phyloP scores from a whole-genome alignment of 2,113 vertebrate genomes.

The Ranitomeya variabilis region DNA sequence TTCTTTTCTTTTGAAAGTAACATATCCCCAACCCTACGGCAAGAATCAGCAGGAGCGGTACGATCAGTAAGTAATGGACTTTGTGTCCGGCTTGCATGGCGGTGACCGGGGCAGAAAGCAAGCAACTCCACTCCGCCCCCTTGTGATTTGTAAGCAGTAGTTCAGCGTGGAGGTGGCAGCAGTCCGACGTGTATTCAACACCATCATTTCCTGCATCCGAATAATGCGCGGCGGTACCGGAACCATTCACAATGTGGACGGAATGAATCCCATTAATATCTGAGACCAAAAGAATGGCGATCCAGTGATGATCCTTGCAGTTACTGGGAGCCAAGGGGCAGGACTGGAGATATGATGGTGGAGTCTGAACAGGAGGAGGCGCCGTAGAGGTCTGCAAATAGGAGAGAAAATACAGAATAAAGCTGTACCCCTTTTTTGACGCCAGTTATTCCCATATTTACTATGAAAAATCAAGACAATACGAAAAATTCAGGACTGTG shows the following conservation, averaged over 20 bases:
- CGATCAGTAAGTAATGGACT: background rate
- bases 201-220: conserved; percentile 61
- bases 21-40: background rate
- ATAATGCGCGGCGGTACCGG: conserved; percentile 66
- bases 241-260: conserved; percentile 67
- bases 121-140: conserved; percentile 60
- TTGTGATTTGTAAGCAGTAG: conserved; percentile 68
- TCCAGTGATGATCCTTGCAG: conserved; percentile 70
- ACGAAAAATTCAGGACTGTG: too few species aligned
- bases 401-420: background rate
- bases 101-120: background rate
- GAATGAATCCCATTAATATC: conserved; percentile 73
- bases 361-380: conserved; percentile 61
- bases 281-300: conserved; percentile 66
- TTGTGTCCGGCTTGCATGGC: background rate
- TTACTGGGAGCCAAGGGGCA: conserved; percentile 12
- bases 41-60: background rate
- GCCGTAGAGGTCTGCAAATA: background rate
- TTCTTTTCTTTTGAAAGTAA: background rate
- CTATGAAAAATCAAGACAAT: too few species aligned
- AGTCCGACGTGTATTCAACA: conserved; percentile 71
- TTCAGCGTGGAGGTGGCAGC: conserved; percentile 68
- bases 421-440: too few species aligned
- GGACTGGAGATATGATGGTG: conserved; percentile 63
- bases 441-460: too few species aligned